phyloP scores from a whole-genome alignment of 2,113 vertebrate genomes.

The Sakesphorus luctuosus region DNA sequence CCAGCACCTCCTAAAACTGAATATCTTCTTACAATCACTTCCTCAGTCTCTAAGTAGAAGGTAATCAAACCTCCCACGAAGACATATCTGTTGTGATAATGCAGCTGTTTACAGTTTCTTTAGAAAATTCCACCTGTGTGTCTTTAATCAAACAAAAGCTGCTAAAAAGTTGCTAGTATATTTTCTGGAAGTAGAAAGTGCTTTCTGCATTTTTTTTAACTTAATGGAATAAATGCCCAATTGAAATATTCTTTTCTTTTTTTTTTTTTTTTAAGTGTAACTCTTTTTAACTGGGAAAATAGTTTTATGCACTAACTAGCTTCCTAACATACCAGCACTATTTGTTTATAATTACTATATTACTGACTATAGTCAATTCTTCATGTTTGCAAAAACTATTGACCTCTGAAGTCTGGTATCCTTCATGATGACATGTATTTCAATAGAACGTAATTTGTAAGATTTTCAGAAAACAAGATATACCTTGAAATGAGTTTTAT shows the following conservation, averaged over 20 bases:
- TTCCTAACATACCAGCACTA: neutral
- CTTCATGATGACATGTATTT: neutral
- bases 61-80: neutral
- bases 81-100: neutral
- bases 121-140: neutral
- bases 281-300: neutral
- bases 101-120: neutral
- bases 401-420: neutral
- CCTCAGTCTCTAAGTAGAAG: neutral
- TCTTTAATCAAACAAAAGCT: neutral
- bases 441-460: neutral
- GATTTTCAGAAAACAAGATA: neutral
- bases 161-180: neutral
- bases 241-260: neutral
- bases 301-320: neutral
- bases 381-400: neutral
- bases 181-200: neutral
- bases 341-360: neutral
- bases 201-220: neutral
- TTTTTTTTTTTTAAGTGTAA: neutral
- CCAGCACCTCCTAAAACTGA: neutral
- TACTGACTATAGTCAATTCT: neutral
- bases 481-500: fast-evolving
- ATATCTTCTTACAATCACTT: neutral
- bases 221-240: neutral